Conservation (phyloP, 2,888 invertebrate genomes). For the Stictocephala bisonia region DNA sequence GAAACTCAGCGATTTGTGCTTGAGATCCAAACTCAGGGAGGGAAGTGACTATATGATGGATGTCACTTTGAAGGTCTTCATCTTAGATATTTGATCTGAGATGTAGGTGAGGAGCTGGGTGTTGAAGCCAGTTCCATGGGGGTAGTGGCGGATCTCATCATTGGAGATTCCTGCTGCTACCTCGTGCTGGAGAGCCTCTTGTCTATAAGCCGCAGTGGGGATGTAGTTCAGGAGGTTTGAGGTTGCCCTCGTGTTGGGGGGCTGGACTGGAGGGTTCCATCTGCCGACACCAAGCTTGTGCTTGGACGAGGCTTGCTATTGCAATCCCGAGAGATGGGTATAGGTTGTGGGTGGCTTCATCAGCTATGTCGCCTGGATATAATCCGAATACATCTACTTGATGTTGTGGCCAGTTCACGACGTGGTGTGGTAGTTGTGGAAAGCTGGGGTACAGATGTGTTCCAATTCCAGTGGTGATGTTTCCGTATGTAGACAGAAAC, state of each 20-base stretch:
- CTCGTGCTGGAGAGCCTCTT: not conserved
- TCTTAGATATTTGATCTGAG: not conserved
- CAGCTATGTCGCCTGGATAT: not conserved
- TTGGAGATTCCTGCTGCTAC: not conserved
- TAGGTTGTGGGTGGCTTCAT: not conserved
- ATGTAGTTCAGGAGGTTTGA: not conserved
- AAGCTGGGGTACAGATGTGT: not conserved
- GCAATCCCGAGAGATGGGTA: conserved; percentile 11
- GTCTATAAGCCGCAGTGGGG: not conserved
- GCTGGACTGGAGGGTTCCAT: not conserved
- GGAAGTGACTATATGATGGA: not conserved
- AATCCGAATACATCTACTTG: not conserved
- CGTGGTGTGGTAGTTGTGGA: not conserved
- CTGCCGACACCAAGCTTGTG: not conserved
- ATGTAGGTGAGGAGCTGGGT: not conserved
- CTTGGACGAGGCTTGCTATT: not conserved
- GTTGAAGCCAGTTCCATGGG: not conserved
- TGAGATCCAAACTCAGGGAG: not conserved
- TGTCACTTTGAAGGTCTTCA: not conserved
- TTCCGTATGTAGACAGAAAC: not conserved
- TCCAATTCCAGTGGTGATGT: not conserved
- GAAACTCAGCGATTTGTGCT: not conserved
- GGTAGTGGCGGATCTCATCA: not conserved
- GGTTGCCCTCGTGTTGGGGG: not conserved
- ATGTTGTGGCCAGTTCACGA: not conserved